Base-by-base conservation (phyloP, 2,888 invertebrate species). In the Drosophila buzzatii region DNA sequence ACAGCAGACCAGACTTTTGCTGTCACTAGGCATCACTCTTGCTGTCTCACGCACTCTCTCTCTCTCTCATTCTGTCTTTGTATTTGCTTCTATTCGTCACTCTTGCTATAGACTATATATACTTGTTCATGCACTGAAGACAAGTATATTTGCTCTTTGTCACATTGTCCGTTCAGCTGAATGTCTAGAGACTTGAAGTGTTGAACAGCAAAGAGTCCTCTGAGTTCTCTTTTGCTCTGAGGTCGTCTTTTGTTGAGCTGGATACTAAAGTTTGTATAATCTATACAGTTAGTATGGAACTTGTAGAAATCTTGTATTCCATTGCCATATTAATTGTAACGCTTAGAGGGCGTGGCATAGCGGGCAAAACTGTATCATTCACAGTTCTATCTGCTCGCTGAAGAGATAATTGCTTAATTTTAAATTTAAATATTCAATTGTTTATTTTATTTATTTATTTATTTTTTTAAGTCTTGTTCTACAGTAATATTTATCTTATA, bases 1-100 rank as follows among this genome's bases (percentile, higher is more conserved):
- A 41, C 51, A 75, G 72, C 81, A 61, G n/a, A 3, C 49, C 16
- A 37, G 39, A 44, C 44, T 14, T 14, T 7, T 20, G 27, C 41
- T 41, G 41, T 41, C 41, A 41, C 41, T 41, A 41, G 41, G n/a
- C 55, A 41, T 31, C 27, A 10, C 41, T 31, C 27, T 27, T 6
- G 5, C 20, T 7, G 10, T 27, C 9, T 16, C 45, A 33, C 18
- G n/a, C 9, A n/a, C 16, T 45, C 23, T 10, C 31, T 45, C 7
- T 23, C 7, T 23, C 49, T 33, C 16, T 16, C 37, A 7, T 5
- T 39, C 5, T 70, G 52, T 55, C 35, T 65, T 61, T 37, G 44
- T 20, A 59, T 33, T 33, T 4, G 7, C 33, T 18, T 33, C 33
- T 18, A 51, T 33, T 51, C 49, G 49, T 51, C 49, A 51, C 31